phyloP scores from a whole-genome alignment of 92 coral and sea anemone species.

The Metridium senile region DNA sequence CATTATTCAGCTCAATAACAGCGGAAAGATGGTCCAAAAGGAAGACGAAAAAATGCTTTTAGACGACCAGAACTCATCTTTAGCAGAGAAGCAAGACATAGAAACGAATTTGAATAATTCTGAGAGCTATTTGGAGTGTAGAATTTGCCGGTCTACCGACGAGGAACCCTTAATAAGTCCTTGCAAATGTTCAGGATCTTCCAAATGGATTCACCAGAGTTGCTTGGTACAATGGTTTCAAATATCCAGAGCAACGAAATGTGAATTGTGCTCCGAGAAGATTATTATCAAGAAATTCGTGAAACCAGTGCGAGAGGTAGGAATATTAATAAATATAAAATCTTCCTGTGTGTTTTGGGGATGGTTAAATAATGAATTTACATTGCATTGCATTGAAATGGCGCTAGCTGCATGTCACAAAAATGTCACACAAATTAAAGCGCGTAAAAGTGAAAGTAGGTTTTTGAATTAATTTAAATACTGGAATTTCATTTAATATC shows the following conservation, averaged over 20 bases:
- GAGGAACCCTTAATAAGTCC: constrained; percentile 86
- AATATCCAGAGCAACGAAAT: constrained; percentile 74
- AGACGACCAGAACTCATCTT: neutral
- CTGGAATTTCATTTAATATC: too few species aligned
- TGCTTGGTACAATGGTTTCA: constrained; percentile 94
- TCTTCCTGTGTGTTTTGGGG: neutral
- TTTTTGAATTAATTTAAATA: too few species aligned
- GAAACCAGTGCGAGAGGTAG: constrained; percentile 87
- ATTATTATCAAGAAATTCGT: constrained; percentile 75
- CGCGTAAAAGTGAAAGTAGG: too few species aligned
- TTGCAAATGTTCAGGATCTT: constrained; percentile 88
- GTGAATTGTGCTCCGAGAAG: constrained; percentile 85
- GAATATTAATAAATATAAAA: neutral
- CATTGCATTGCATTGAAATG: too few species aligned
- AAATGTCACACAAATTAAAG: too few species aligned
- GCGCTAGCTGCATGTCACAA: too few species aligned
- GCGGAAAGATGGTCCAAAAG: neutral
- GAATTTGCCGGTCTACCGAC: constrained; percentile 80
- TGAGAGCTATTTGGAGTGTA: constrained; percentile 67
- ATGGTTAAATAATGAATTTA: too few species aligned
- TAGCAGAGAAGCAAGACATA: neutral
- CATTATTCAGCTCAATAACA: neutral
- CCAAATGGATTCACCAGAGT: constrained; percentile 94
- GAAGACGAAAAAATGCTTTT: neutral
- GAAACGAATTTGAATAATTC: neutral